These are phyloP conservation scores for Cyanistes caeruleus DNA, from an alignment of 2,113 vertebrate genomes.

Conservation along the genomic window DNA sequence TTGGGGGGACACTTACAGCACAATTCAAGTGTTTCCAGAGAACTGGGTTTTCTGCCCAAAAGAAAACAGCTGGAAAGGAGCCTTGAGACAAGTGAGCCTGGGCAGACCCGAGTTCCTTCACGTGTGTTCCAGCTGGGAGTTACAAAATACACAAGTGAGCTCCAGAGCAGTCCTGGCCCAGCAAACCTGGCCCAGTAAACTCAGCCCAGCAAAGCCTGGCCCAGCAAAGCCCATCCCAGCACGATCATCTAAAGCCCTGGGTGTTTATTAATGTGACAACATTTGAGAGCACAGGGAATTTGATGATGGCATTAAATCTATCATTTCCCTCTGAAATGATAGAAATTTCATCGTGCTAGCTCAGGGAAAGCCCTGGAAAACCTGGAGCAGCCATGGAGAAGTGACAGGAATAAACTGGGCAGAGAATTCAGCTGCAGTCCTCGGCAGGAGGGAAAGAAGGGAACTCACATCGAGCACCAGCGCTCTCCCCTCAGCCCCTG, in stretches of 20 bases:
- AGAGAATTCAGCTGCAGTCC: background rate
- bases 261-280: background rate
- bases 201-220: background rate
- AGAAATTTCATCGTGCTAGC: background rate
- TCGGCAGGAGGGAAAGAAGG: background rate
- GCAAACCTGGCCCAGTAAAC: background rate
- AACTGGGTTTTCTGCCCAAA: background rate
- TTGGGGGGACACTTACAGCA: background rate
- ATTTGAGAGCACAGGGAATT: background rate
- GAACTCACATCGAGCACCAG: fast-evolving
- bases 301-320: background rate
- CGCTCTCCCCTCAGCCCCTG: fast-evolving
- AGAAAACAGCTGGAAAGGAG: background rate
- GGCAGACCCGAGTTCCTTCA: background rate
- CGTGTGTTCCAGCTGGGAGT: background rate
- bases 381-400: background rate
- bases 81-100: background rate
- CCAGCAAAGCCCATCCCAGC: background rate
- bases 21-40: background rate
- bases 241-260: background rate
- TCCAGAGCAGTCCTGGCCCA: background rate
- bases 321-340: background rate
- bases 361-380: background rate
- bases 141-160: background rate
- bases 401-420: background rate